Conservation (phyloP, 2,888 invertebrate genomes). For the Aradus depressus region DNA sequence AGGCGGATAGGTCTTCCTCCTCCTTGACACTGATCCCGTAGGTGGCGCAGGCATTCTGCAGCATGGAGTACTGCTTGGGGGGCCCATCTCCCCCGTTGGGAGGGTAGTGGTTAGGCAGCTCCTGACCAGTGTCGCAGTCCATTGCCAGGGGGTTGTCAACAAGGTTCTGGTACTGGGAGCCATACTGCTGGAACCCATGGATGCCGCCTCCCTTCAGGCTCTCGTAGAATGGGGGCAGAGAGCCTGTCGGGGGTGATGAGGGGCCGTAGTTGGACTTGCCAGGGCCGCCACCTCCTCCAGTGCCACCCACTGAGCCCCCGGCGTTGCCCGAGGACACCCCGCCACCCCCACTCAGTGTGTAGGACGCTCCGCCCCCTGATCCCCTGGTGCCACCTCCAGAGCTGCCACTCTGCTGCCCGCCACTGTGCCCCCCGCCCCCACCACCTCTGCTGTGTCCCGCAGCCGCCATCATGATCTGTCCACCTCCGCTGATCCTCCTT, state of each 20-base stretch:
- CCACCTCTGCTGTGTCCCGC: slow-evolving; percentile 68
- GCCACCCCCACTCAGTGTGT: slow-evolving; percentile 46
- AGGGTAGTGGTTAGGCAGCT: slow-evolving; percentile 35
- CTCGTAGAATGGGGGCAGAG: slow-evolving; percentile 80
- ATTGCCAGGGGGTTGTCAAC: slow-evolving; percentile 58
- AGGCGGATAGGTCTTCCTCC: slow-evolving; percentile 42
- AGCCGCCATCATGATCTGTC: slow-evolving; percentile 53
- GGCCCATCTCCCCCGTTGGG: slow-evolving; percentile 37
- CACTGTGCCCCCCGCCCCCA: slow-evolving; percentile 41
- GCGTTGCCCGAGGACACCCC: slow-evolving; percentile 47
- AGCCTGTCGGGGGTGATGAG: slow-evolving; percentile 76
- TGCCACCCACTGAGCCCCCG: slow-evolving; percentile 45
- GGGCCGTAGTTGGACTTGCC: slow-evolving; percentile 78
- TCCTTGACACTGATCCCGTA: slow-evolving; percentile 67
- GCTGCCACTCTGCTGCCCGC: slow-evolving; percentile 37
- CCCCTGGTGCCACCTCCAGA: slow-evolving; percentile 43
- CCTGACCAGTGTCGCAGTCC: slow-evolving; percentile 65
- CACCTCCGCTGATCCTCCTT: slow-evolving; percentile 33
- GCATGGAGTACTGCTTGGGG: slow-evolving; percentile 62
- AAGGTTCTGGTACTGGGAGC: slow-evolving; percentile 46
- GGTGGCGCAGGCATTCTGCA: slow-evolving; percentile 64
- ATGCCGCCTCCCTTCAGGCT: slow-evolving; percentile 59
- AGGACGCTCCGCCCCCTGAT: slow-evolving; percentile 36
- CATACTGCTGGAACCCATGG: slow-evolving; percentile 44
- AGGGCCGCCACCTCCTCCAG: slow-evolving; percentile 55